A percentile compares a stretch with the other conserved stretches of the same genome.
phyloP scores from a whole-genome alignment of 2,113 vertebrate genomes.

The Budorcas taxicolor region DNA sequence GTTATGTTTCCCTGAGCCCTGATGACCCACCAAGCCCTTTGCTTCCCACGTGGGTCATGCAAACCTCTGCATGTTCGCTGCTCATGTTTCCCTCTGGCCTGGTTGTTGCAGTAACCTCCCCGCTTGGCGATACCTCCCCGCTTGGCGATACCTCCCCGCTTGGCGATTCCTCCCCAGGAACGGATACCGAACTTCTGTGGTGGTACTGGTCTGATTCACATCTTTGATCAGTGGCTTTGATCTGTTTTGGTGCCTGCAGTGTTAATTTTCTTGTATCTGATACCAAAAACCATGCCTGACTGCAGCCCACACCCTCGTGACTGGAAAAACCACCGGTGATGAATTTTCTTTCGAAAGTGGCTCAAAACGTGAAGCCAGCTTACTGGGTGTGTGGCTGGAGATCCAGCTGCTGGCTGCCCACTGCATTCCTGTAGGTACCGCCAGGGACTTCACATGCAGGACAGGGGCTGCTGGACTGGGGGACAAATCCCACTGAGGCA shows the following conservation, averaged over 20 bases:
- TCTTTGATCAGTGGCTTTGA: background rate
- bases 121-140: background rate
- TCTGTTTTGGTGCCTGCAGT: background rate
- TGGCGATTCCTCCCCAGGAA: background rate
- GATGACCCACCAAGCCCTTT: rapidly evolving
- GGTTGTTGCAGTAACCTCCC: rapidly evolving
- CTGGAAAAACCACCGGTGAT: background rate
- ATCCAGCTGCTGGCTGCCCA: background rate
- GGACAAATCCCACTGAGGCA: background rate
- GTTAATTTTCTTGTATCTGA: background rate
- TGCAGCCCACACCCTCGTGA: background rate
- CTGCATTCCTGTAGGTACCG: background rate
- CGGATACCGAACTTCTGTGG: background rate
- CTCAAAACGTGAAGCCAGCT: background rate
- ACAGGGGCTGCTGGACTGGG: background rate
- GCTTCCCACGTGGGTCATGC: background rate
- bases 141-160: rapidly evolving
- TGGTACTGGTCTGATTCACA: background rate
- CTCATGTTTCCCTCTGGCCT: background rate
- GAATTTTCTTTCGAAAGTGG: background rate
- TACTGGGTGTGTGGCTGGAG: background rate
- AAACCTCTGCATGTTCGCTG: background rate
- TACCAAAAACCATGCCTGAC: background rate
- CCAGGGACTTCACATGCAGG: background rate
- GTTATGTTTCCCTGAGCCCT: background rate